phyloP scores from a whole-genome alignment of 2,797 vertebrate genomes.

The Taenioides sp. region DNA sequence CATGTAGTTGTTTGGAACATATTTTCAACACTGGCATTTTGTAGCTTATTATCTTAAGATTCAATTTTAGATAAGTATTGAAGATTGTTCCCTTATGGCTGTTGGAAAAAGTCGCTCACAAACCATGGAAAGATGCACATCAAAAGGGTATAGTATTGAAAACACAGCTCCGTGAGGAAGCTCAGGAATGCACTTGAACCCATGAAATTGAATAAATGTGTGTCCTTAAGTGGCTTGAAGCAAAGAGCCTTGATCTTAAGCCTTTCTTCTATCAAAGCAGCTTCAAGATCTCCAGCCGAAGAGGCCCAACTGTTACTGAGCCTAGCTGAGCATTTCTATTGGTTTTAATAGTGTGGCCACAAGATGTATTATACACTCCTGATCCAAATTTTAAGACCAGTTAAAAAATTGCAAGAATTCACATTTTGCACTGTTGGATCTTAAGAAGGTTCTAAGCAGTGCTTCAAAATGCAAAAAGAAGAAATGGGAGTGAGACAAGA shows the following conservation, averaged over 20 bases:
- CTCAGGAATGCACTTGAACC: slow-evolving; percentile 51
- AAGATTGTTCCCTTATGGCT: slow-evolving; percentile 15
- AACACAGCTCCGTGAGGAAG: slow-evolving; percentile 32
- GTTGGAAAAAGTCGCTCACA: slow-evolving; percentile 11
- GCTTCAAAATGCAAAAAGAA: too few species aligned
- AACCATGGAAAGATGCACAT: slow-evolving; percentile 26
- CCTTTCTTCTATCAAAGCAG: slow-evolving; percentile 47
- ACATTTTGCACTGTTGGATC: too few species aligned
- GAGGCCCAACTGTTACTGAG: slow-evolving; percentile 22
- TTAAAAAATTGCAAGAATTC: too few species aligned
- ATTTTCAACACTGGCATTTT: slow-evolving; percentile 25
- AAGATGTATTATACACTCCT: not conserved
- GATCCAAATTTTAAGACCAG: too few species aligned
- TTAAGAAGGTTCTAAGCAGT: too few species aligned
- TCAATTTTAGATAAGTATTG: slow-evolving; percentile 4
- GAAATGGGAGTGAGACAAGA: too few species aligned
- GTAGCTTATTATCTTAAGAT: too few species aligned
- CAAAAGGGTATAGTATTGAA: slow-evolving; percentile 46
- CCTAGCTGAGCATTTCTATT: slow-evolving; percentile 14
- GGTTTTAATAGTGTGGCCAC: not conserved
- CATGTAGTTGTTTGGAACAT: slow-evolving; percentile 22
- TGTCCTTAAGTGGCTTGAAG: slow-evolving; percentile 38
- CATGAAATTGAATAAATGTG: slow-evolving; percentile 61
- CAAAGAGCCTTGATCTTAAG: slow-evolving; percentile 57
- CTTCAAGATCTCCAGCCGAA: slow-evolving; percentile 17